Percentiles rank a stretch among this genome's conserved stretches.
Conservation (phyloP, 2,888 invertebrate species). For the Zonitis immaculata region DNA sequence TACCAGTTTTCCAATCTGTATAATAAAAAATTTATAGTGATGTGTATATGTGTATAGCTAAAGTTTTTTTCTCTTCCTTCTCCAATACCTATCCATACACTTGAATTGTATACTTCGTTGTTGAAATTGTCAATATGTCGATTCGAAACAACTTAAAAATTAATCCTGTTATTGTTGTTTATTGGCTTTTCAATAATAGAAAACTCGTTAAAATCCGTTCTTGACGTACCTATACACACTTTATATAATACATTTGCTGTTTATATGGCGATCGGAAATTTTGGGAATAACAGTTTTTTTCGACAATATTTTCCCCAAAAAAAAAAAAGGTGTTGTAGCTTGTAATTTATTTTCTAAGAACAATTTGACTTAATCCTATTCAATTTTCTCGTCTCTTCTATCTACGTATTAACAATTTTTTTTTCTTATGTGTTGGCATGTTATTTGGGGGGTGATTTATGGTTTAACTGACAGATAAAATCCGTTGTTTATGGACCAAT, state of each 20-base stretch:
- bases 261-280: too few species aligned
- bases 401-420: too few species aligned
- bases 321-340: conserved; percentile 1
- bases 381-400: conserved; percentile 1
- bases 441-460: conserved; percentile 14
- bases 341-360: neutral
- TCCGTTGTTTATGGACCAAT: conserved; percentile 29
- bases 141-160: too few species aligned
- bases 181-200: too few species aligned
- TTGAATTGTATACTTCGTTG: neutral
- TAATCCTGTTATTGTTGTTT: too few species aligned
- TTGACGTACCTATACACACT: neutral
- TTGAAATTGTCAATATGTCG: too few species aligned
- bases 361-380: neutral
- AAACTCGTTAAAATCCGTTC: neutral
- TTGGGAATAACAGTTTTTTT: neutral
- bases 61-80: neutral
- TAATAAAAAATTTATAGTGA: neutral
- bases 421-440: conserved; percentile 16
- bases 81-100: neutral
- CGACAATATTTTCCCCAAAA: conserved; percentile 7
- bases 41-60: neutral
- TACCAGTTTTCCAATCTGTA: neutral
- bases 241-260: too few species aligned
- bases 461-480: conserved; percentile 18